Evolutionary conservation across 2,888 invertebrate species (phyloP).

Genomic region (Tipula vernalis): DNA sequence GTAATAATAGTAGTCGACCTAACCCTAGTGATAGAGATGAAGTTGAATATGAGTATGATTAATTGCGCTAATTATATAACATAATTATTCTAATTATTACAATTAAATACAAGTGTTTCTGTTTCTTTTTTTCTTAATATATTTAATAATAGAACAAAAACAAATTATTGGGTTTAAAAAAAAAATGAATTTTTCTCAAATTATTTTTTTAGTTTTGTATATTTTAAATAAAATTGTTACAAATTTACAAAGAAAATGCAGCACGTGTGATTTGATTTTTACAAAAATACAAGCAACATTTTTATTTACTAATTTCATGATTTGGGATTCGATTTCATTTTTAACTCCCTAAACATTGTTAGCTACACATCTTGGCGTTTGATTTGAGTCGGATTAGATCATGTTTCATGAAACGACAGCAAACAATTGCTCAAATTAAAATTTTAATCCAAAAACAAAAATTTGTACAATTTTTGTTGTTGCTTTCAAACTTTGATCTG

Average conservation of each 20-base stretch:
- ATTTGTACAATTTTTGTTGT: no score
- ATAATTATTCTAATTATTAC: background rate
- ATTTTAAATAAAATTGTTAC: background rate
- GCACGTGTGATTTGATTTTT: constrained; percentile 8
- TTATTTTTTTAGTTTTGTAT: background rate
- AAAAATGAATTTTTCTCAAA: background rate
- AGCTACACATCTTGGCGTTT: no score
- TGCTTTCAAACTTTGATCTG: no score
- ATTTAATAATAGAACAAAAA: background rate
- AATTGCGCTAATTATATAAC: constrained; percentile 11
- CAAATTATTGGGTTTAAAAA: background rate
- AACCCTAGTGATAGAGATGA: constrained; percentile 24
- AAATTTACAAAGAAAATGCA: background rate
- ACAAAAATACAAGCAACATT: background rate
- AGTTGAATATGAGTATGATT: constrained; percentile 26
- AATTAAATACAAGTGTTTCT: background rate
- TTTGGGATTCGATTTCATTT: background rate
- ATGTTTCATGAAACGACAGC: no score
- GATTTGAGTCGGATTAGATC: no score
- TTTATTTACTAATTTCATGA: background rate
- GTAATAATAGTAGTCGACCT: background rate
- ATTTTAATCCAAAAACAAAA: no score
- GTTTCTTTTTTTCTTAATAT: background rate
- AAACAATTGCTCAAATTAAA: no score
- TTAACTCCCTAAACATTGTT: background rate